phyloP scores from a whole-genome alignment of 1,140 invertebrate genomes.

The Pseudobourletiella spinata region DNA sequence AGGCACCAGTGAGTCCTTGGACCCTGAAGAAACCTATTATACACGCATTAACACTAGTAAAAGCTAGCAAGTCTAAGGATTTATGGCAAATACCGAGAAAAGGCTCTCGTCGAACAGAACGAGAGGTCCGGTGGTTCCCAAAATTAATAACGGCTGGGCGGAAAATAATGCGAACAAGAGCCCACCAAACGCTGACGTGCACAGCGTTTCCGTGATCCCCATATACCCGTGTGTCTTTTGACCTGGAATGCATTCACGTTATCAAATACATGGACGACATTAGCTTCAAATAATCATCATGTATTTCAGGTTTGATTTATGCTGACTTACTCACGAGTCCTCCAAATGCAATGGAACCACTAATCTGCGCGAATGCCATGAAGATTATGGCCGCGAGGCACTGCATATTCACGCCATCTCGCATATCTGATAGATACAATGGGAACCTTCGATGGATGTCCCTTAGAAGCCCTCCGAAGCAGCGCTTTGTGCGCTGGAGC shows the following conservation, averaged over 20 bases:
- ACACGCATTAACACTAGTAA: background rate
- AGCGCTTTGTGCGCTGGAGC: constrained; percentile 32
- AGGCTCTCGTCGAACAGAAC: constrained; percentile 88
- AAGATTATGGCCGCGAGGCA: constrained; percentile 83
- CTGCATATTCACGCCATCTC: constrained; percentile 75
- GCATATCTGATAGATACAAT: constrained; percentile 74
- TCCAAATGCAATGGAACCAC: constrained; percentile 90
- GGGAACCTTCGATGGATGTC: constrained; percentile 80
- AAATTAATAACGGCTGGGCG: constrained; percentile 83
- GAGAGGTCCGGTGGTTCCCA: constrained; percentile 88
- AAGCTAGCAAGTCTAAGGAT: background rate
- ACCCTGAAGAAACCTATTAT: no score
- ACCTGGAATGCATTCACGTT: no score
- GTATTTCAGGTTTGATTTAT: constrained; percentile 39
- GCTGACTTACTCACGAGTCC: constrained; percentile 78
- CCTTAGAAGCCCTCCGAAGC: constrained; percentile 78
- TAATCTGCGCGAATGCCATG: constrained; percentile 91
- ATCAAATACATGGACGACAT: background rate
- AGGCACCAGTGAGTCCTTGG: background rate
- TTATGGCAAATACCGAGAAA: constrained; percentile 47
- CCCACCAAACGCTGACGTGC: constrained; percentile 69
- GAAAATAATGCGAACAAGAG: constrained; percentile 74
- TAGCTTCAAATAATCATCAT: background rate
- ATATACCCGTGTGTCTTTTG: constrained; percentile 80
- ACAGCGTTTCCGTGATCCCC: constrained; percentile 83